Percentiles rank a stretch among this genome's conserved stretches.
These are phyloP conservation scores for Xylota sylvarum DNA, from an alignment of 2,888 invertebrate genomes.

Conservation along the genomic window DNA sequence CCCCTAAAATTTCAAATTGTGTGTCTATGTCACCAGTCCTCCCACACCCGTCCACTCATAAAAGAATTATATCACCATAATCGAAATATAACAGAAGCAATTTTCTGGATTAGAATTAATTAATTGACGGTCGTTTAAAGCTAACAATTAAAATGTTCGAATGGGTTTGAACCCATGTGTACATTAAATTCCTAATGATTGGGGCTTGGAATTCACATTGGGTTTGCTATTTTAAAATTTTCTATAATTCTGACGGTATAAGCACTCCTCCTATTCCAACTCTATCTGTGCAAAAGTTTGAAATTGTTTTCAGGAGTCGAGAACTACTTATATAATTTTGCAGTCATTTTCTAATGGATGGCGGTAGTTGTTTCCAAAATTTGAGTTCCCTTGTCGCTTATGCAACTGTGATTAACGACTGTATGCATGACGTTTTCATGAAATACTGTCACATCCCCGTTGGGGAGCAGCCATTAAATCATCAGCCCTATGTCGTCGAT, in stretches of 20 bases:
- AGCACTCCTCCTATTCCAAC: background rate
- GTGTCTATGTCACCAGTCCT: background rate
- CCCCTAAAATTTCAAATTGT: background rate
- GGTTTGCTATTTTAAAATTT: slow-evolving; percentile 7
- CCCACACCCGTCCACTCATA: background rate
- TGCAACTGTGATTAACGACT: slow-evolving; percentile 33
- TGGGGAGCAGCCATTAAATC: slow-evolving; percentile 10
- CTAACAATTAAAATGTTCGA: background rate
- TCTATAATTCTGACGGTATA: background rate
- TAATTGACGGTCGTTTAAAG: slow-evolving; percentile 22
- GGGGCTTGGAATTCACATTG: background rate
- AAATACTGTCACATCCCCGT: background rate
- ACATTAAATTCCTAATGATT: background rate
- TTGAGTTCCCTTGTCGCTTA: background rate
- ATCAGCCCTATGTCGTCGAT: slow-evolving; percentile 16
- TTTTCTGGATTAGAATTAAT: slow-evolving; percentile 20
- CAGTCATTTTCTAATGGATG: slow-evolving; percentile 26
- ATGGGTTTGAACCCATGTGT: background rate
- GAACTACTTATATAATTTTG: background rate
- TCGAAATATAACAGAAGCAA: background rate
- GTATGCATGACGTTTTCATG: slow-evolving; percentile 1
- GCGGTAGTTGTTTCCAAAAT: slow-evolving; percentile 2
- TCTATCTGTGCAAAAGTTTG: background rate
- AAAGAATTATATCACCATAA: slow-evolving; percentile 3
- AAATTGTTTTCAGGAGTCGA: background rate